phyloP scores from a whole-genome alignment of 2,888 invertebrate genomes.

The Xylota sylvarum region DNA sequence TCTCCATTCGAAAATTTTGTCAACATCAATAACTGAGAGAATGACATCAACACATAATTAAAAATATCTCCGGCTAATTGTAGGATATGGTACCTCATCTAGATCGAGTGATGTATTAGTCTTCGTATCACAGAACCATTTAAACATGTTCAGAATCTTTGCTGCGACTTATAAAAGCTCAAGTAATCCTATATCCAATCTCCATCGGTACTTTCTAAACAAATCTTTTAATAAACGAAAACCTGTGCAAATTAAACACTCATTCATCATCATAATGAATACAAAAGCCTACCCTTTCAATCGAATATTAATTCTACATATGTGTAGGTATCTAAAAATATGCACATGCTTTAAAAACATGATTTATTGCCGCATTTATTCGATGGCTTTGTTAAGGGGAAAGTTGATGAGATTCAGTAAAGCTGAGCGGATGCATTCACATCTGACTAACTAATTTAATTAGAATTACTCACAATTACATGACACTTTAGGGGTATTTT shows the following conservation, averaged over 20 bases:
- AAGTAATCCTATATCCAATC: too few relatives aligned
- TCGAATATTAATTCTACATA: neutral
- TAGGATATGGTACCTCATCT: too few relatives aligned
- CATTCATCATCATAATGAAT: neutral
- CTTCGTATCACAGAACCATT: too few relatives aligned
- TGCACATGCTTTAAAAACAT: neutral
- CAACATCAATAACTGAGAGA: too few relatives aligned
- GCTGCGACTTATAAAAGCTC: too few relatives aligned
- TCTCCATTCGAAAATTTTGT: too few relatives aligned
- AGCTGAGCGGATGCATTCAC: slow-evolving; percentile 22
- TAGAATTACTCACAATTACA: slow-evolving; percentile 49
- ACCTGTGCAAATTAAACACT: neutral
- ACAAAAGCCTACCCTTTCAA: neutral
- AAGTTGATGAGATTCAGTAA: slow-evolving; percentile 3
- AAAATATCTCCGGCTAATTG: too few relatives aligned
- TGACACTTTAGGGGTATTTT: slow-evolving; percentile 38
- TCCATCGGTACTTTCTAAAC: neutral
- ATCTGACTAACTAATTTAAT: slow-evolving; percentile 33
- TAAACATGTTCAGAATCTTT: too few relatives aligned
- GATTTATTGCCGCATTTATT: neutral
- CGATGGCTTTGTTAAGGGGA: neutral
- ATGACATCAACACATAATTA: too few relatives aligned
- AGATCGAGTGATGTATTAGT: too few relatives aligned
- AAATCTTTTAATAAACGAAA: neutral
- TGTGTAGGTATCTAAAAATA: slow-evolving; percentile 6